These are phyloP conservation scores for Eubasilissa regina DNA, from an alignment of 1,140 invertebrate genomes.

Conservation along the genomic window DNA sequence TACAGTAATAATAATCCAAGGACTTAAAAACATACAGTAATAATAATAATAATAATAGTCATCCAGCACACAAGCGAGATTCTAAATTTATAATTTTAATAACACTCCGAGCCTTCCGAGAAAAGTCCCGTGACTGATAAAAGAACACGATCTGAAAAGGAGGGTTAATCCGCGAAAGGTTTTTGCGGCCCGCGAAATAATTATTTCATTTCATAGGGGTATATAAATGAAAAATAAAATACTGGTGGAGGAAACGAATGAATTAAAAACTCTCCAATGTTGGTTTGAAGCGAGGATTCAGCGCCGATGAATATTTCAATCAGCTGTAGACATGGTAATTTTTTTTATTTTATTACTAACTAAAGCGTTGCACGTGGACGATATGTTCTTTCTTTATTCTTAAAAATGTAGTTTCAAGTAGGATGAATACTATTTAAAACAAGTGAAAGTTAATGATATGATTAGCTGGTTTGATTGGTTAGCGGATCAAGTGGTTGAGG, in stretches of 20 bases:
- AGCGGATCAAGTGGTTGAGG: no score
- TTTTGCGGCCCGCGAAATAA: neutral
- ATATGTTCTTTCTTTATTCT: no score
- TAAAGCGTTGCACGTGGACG: no score
- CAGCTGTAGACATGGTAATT: no score
- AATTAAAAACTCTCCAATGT: neutral
- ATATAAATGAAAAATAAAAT: neutral
- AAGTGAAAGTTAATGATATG: no score
- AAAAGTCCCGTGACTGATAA: slow-evolving; percentile 2
- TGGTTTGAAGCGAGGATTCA: neutral
- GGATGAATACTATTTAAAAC: no score
- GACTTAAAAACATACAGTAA: neutral
- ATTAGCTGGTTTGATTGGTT: no score
- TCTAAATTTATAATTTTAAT: neutral
- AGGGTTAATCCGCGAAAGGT: neutral
- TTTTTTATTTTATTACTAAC: no score
- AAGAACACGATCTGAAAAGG: slow-evolving; percentile 7
- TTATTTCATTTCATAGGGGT: neutral
- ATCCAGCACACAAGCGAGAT: neutral
- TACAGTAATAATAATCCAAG: neutral
- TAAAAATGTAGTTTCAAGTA: no score
- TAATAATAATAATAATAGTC: slow-evolving; percentile 1
- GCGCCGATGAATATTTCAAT: no score
- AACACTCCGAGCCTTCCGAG: neutral
- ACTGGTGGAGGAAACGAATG: no score